Base-by-base conservation (phyloP, 2,888 invertebrate species). In the Dione vanillae region DNA sequence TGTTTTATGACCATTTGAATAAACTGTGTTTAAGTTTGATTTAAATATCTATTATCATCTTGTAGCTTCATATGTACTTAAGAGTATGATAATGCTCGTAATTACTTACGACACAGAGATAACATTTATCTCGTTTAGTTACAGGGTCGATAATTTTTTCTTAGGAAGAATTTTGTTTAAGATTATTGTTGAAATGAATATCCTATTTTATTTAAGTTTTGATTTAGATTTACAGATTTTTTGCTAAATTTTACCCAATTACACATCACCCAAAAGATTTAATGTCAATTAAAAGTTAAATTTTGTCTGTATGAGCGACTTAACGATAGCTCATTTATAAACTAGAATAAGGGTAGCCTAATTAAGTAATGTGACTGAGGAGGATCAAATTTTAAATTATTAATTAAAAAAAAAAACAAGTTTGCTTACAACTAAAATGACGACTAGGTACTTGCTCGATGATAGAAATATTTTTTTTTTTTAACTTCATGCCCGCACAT, bases 111-210 rank as follows among this genome's bases (percentile, higher is more conserved):
- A 35, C 14, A 65, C 41, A 65, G 16, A 20, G 64, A 64, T 69
- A 69, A 69, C 37, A 47, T 52, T 64, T 69, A 69, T 69, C 69
- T 69, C 54, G 40, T 47, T 0, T 45, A 47, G 16, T 41, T 40
- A 20, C 16, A 68, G 62, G 69, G 69, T 69, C 69, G 54, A 61
- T 43, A 61, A n/a, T n/a, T n/a, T 37, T 54, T 47, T 12, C 45
- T 20, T 56, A 54, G 35, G 16, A 16, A 56, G 16, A 0, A 54
- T 37, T 1, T n/a, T n/a, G n/a, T n/a, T n/a, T n/a, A n/a, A n/a
- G n/a, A 56, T 56, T 37, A 35, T 16, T 54, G 37, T 37, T 56
- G 11, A 5, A 56, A 35, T 12, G 2, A 14, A 14, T 43, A 41
- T 59, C 49, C 19, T 20, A 49, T 11, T 19, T 47, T 47, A 47